Base-by-base conservation (phyloP, 2,888 invertebrate genomes). In the Phyllotreta cruciferae region DNA sequence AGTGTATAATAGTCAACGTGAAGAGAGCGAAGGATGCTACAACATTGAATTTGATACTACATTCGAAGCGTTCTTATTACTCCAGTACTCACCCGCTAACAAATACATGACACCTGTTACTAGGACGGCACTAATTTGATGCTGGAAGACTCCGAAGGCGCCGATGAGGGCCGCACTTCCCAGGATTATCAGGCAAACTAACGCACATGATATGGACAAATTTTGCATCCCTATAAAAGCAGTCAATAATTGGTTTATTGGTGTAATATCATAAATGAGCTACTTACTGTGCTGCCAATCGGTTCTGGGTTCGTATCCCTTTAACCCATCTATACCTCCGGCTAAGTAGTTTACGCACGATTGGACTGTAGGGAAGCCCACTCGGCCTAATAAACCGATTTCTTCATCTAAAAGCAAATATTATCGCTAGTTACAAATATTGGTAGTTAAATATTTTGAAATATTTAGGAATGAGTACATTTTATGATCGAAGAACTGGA, bases 101-200 rank as follows among this genome's bases (percentile, higher is more conserved):
- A 95, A 84, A 81, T 96, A 96, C 91, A 96, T 94, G 56, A 96
- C 96, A 9, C 96, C 96, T 0, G 96, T 96, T 44, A 96, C 90
- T 61, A 96, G 87, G 38, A 96, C 94, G 1, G 96, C 95, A 74
- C 95, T 94, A 77, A 96, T 94, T 83, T 96, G 96, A 76, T 93
- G 92, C 80, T 93, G 90, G 78, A 93, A 89, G 24, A 96, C 87
- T 4, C 96, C 95, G 78, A 96, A 93, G 50, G 91, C 88, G 13
- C 96, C 96, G 2, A 96, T 92, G 61, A 95, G 83, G 3, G 94
- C 92, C 0, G 96, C 94, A 71, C 92, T 90, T 53, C 93, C 92
- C 68, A 96, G 81, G 63, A 96, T 90, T 74, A 96, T 95, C 57
- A 96, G 85, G 75, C 94, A 94, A 4, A 96, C 96, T 72, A 96